A percentile compares a stretch with the other conserved stretches of the same genome.
These are phyloP conservation scores for Subacronicta megacephala DNA, from an alignment of 2,888 invertebrate species.

Conservation along the genomic window DNA sequence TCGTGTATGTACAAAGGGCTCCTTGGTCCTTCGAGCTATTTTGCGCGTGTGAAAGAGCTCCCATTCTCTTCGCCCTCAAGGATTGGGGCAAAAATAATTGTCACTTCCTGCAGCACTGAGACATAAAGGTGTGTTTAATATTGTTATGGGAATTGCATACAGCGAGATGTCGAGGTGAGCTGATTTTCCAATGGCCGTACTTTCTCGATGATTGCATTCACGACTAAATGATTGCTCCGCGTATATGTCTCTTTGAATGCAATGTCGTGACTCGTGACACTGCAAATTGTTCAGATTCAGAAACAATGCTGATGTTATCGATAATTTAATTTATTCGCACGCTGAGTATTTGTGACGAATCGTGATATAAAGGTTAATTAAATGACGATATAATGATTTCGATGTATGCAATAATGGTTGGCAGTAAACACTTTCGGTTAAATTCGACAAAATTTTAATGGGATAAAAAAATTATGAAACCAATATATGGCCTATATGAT, in stretches of 20 bases:
- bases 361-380: conserved; percentile 19
- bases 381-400: background rate
- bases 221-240: conserved; percentile 68
- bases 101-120: conserved; percentile 87
- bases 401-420: background rate
- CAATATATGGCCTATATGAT: too few species aligned
- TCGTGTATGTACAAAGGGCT: conserved; percentile 81
- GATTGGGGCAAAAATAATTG: conserved; percentile 87
- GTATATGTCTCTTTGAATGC: conserved; percentile 34
- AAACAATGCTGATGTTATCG: conserved; percentile 14
- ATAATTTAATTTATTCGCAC: conserved; percentile 18
- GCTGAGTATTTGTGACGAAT: conserved; percentile 1
- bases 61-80: conserved; percentile 82
- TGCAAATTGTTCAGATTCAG: conserved; percentile 13
- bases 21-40: conserved; percentile 84
- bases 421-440: too few species aligned
- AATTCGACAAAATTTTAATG: too few species aligned
- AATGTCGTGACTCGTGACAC: conserved; percentile 26
- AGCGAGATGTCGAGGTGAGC: conserved; percentile 42
- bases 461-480: too few species aligned
- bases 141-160: conserved; percentile 49
- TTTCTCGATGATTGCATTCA: conserved; percentile 68
- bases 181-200: conserved; percentile 65
- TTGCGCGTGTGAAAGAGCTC: conserved; percentile 86
- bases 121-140: conserved; percentile 65